Conservation (phyloP, 1,140 invertebrate genomes). For the Drosophila kepulauana region DNA sequence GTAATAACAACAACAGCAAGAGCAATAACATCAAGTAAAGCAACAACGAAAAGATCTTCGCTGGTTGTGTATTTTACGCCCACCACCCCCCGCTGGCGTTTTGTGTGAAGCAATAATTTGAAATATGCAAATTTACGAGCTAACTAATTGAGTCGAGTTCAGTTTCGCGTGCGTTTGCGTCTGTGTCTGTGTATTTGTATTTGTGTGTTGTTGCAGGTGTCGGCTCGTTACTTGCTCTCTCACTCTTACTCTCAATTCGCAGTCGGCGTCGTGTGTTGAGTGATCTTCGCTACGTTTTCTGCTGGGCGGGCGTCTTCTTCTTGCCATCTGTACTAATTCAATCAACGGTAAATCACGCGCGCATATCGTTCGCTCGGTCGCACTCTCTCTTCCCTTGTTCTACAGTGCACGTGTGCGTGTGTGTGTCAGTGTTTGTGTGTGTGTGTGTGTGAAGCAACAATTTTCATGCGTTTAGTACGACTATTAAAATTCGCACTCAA, state of each 20-base stretch:
- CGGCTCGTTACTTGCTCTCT: slow-evolving; percentile 17
- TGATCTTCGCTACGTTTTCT: slow-evolving; percentile 23
- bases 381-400: slow-evolving; percentile 3
- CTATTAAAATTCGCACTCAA: slow-evolving; percentile 71
- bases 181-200: slow-evolving; percentile 36
- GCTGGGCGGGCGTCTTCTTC: slow-evolving; percentile 18
- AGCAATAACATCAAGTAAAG: slow-evolving; percentile 5
- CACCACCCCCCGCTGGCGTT: slow-evolving; percentile 4
- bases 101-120: slow-evolving; percentile 65
- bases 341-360: slow-evolving; percentile 58
- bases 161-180: slow-evolving; percentile 41
- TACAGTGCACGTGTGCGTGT: slow-evolving; percentile 20
- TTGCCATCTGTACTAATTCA: slow-evolving; percentile 53
- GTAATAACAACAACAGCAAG: slow-evolving; percentile 42
- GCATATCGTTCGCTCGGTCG: slow-evolving; percentile 27
- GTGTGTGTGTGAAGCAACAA: slow-evolving; percentile 19
- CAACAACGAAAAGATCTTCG: slow-evolving; percentile 12
- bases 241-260: slow-evolving; percentile 9
- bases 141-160: slow-evolving; percentile 79
- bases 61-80: slow-evolving; percentile 13
- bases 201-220: slow-evolving; percentile 70
- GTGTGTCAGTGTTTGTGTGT: slow-evolving; percentile 2
- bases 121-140: slow-evolving; percentile 82
- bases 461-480: slow-evolving; percentile 42
- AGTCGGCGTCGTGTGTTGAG: slow-evolving; percentile 16